These are phyloP conservation scores for Cephus pulcher DNA, from an alignment of 2,888 invertebrate genomes.

Conservation along the genomic window DNA sequence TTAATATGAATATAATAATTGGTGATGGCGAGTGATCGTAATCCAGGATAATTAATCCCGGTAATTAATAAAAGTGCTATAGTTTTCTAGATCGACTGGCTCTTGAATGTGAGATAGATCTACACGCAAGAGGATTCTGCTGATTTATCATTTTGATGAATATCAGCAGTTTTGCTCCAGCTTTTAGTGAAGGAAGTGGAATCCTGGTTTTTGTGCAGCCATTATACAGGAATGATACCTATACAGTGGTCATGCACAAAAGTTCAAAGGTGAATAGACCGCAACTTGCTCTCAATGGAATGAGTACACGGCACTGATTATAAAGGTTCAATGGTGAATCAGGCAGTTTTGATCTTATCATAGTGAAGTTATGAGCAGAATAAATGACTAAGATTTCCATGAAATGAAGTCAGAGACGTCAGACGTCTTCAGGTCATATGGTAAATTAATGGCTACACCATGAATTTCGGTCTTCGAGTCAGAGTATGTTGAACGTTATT, in stretches of 20 bases:
- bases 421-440: background rate
- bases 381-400: background rate
- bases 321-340: background rate
- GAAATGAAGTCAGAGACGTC: background rate
- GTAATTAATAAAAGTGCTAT: constrained; percentile 1
- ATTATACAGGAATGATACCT: background rate
- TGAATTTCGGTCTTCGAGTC: background rate
- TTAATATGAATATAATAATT: background rate
- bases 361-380: background rate
- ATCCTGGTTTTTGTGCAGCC: background rate
- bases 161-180: background rate
- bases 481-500: background rate
- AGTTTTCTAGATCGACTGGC: background rate
- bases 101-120: background rate
- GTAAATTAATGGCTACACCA: background rate
- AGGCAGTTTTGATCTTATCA: background rate
- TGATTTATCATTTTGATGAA: background rate
- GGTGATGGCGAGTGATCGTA: background rate
- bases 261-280: background rate
- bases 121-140: background rate
- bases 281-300: background rate
- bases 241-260: background rate
- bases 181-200: too few relatives aligned
- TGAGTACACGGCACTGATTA: background rate
- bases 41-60: background rate